Evolutionary conservation across 2,888 invertebrate genomes (phyloP).

Genomic region (Phortica okadai): DNA sequence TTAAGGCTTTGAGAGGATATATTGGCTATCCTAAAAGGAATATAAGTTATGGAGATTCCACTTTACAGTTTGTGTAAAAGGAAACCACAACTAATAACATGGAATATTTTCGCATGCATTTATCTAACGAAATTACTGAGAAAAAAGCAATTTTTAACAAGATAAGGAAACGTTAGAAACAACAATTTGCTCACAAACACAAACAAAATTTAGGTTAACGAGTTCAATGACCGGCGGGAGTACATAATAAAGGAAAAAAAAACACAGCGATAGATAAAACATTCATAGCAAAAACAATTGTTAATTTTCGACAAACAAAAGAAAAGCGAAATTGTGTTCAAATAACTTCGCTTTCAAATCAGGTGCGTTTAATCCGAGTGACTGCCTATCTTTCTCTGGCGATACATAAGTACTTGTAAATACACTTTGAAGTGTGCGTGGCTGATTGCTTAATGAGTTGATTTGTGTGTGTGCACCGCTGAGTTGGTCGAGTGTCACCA

Average conservation of each 20-base stretch:
- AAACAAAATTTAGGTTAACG: constrained; percentile 67
- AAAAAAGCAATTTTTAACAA: neutral
- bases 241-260: constrained; percentile 12
- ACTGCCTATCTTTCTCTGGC: neutral
- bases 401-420: neutral
- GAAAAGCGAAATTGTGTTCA: constrained; percentile 51
- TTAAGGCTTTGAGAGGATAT: too few relatives aligned
- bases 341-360: constrained; percentile 3
- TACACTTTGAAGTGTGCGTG: neutral
- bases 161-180: neutral
- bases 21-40: too few relatives aligned
- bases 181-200: neutral
- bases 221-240: constrained; percentile 69
- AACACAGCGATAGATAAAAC: neutral
- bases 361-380: neutral
- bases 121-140: constrained; percentile 2
- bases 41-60: too few relatives aligned
- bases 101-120: constrained; percentile 23
- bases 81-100: too few relatives aligned
- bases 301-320: constrained; percentile 34
- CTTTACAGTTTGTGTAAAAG: too few relatives aligned
- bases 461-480: too few relatives aligned
- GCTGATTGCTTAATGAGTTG: neutral
- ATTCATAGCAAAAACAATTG: constrained; percentile 10
- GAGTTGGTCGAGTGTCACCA: too few relatives aligned